Evolutionary conservation across 1,140 invertebrate species (phyloP), one percentile per base, ranked within the genome.

Genomic region (Pachypsylla venusta): DNA sequence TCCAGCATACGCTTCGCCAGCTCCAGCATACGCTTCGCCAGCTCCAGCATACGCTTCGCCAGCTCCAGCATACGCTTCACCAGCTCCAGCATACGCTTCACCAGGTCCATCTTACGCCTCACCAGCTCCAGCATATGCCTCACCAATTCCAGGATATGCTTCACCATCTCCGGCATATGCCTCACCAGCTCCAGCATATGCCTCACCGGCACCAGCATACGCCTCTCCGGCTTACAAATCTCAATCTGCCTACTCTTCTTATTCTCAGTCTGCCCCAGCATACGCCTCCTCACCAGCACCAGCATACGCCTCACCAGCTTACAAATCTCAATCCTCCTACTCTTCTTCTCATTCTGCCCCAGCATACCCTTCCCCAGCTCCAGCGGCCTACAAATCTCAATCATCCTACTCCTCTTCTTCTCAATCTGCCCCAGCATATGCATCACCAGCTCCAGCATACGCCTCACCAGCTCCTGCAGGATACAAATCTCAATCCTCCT

Each of bases 1-100:
- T 19, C 42, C 42, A 48, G 42, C 42, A n/a, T 48, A 48, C 42
- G 42, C 42, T 48, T n/a, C 16, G 42, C 42, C 42, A 48, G 42
- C 42, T 19, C 42, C 42, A 48, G 42, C 42, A 7, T 48, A 48
- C 42, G 42, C 42, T 48, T 19, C n/a, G n/a, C 7, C 42, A 48
- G 42, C 42, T 19, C 42, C 42, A 48, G 42, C 42, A 19, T 48
- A 48, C 42, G 42, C 42, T n/a, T 19, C n/a, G n/a, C 42, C 42
- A 48, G 42, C 42, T 35, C 42, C 42, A 48, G 42, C 42, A 5
- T 48, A 48, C 42, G 42, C 42, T n/a, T 19, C n/a, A n/a, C 42
- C 42, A 48, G 42, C 42, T 19, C 42, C 42, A 48, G 42, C 42
- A 5, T 48, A 48, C 42, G 42, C 42, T 48, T 19, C n/a, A n/a